Conservation (phyloP, 2,113 vertebrate genomes). For the Elanus axillaris region DNA sequence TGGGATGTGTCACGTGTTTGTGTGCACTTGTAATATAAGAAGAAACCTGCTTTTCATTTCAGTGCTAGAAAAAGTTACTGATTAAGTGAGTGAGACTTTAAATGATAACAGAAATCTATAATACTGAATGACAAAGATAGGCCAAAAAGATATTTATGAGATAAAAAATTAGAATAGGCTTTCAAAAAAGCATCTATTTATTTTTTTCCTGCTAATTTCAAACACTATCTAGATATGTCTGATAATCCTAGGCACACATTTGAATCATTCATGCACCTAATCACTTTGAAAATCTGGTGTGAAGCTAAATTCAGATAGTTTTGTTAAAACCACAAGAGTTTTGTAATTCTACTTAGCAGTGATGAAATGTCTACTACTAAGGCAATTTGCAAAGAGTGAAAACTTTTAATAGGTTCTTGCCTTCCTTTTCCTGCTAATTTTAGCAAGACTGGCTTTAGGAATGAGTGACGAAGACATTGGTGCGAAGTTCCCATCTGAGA, state of each 20-base stretch:
- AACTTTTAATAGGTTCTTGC: not conserved
- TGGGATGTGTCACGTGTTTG: accelerated
- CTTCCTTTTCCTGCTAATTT: not conserved
- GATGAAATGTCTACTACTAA: not conserved
- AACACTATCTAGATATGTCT: not conserved
- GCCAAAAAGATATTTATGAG: not conserved
- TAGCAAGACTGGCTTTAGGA: not conserved
- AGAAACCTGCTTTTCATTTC: not conserved
- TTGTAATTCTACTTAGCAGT: not conserved
- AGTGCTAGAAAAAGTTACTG: not conserved
- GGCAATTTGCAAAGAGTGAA: not conserved
- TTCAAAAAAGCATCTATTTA: not conserved
- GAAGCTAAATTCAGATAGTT: not conserved
- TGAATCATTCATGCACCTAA: not conserved
- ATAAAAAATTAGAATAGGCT: not conserved
- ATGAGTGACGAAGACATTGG: not conserved
- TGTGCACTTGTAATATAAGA: not conserved
- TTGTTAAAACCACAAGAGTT: not conserved
- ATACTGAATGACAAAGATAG: not conserved
- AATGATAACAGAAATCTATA: not conserved
- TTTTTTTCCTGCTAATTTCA: not conserved
- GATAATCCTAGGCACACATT: not conserved
- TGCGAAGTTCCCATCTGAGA: not conserved
- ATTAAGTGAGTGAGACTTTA: not conserved
- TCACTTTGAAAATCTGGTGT: not conserved